Conservation (phyloP, 2,113 vertebrate species). For the Neolamprologus sp. region DNA sequence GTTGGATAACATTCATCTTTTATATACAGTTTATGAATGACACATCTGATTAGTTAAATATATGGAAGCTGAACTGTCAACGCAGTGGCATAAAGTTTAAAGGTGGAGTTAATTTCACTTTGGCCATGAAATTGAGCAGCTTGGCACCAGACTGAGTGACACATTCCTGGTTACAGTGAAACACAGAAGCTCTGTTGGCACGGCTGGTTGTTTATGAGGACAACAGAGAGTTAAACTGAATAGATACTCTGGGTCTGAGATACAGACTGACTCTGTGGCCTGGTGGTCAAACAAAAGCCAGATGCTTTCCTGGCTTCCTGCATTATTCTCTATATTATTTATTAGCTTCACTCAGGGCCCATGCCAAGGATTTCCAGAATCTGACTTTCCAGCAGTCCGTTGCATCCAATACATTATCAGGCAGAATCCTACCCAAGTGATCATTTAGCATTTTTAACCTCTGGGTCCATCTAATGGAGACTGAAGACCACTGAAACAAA, state of each 20-base stretch:
- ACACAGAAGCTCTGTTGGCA: constrained; percentile 26
- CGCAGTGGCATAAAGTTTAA: background rate
- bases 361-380: constrained; percentile 25
- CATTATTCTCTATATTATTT: constrained; percentile 21
- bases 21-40: background rate
- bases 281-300: constrained; percentile 44
- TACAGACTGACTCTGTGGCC: background rate
- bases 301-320: constrained; percentile 24
- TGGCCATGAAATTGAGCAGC: background rate
- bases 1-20: background rate
- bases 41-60: background rate
- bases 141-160: background rate
- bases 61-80: background rate
- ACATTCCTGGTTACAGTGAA: background rate
- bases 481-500: background rate
- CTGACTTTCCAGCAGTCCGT: background rate
- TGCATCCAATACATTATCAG: background rate
- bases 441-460: background rate
- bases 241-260: background rate
- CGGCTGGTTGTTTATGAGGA: constrained; percentile 47
- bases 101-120: background rate
- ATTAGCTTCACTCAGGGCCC: constrained; percentile 13
- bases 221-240: constrained; percentile 14
- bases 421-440: background rate
- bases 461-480: background rate